These are phyloP conservation scores for Merodon equestris DNA, from an alignment of 2,888 invertebrate species.

Conservation along the genomic window DNA sequence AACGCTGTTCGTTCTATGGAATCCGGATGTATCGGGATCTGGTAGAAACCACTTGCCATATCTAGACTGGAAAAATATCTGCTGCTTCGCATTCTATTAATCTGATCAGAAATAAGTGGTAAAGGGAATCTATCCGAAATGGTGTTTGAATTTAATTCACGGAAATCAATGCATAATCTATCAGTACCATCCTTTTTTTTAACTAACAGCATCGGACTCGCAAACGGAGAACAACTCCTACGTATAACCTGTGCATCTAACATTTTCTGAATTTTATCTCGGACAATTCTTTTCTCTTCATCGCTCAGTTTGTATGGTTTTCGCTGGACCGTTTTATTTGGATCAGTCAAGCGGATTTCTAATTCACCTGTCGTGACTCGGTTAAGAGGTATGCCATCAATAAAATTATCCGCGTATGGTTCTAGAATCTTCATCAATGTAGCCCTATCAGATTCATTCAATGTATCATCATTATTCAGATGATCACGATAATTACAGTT, in stretches of 20 bases:
- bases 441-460: neutral
- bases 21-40: slow-evolving; percentile 40
- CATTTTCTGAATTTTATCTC: slow-evolving; percentile 26
- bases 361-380: slow-evolving; percentile 24
- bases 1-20: slow-evolving; percentile 46
- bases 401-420: slow-evolving; percentile 5
- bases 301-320: slow-evolving; percentile 16
- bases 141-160: slow-evolving; percentile 28
- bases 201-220: no score
- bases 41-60: slow-evolving; percentile 46
- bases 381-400: slow-evolving; percentile 22
- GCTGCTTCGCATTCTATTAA: slow-evolving; percentile 25
- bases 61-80: slow-evolving; percentile 41
- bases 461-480: slow-evolving; percentile 4
- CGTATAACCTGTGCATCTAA: slow-evolving; percentile 23
- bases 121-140: slow-evolving; percentile 16
- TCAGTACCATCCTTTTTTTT: slow-evolving; percentile 27
- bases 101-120: slow-evolving; percentile 18
- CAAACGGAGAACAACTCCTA: slow-evolving; percentile 24
- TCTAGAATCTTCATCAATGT: slow-evolving; percentile 11
- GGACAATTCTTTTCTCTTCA: slow-evolving; percentile 22
- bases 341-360: slow-evolving; percentile 33
- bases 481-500: neutral
- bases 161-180: slow-evolving; percentile 21
- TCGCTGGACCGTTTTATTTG: slow-evolving; percentile 28